These are phyloP conservation scores for Lepidurus couesii DNA, from an alignment of 1,140 invertebrate species.

Conservation along the genomic window DNA sequence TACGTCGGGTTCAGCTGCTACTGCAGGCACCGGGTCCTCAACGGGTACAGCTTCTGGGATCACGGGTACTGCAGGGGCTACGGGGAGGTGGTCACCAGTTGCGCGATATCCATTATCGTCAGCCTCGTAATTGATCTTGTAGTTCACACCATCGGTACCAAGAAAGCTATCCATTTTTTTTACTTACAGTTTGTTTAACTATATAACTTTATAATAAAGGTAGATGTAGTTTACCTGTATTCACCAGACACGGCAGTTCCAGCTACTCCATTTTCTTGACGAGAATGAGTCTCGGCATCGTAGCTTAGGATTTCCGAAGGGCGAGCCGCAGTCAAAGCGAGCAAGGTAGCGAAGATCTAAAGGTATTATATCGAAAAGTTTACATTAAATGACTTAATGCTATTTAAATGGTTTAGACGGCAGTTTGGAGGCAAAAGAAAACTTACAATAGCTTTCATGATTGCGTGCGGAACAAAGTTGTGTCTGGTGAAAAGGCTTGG, in stretches of 20 bases:
- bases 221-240: slow-evolving; percentile 24
- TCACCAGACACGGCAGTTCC: slow-evolving; percentile 23
- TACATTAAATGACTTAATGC: not conserved
- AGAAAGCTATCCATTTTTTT: not conserved
- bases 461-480: not conserved
- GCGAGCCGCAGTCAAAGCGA: slow-evolving; percentile 18
- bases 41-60: slow-evolving; percentile 22
- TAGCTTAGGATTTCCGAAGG: slow-evolving; percentile 27
- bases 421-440: not conserved
- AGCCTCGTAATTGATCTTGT: slow-evolving; percentile 30
- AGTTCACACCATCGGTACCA: slow-evolving; percentile 31
- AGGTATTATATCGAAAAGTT: not conserved
- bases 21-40: slow-evolving; percentile 18
- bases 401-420: not conserved
- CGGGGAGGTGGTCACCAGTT: slow-evolving; percentile 32
- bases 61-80: slow-evolving; percentile 32
- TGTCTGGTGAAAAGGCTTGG: not conserved
- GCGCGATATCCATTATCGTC: slow-evolving; percentile 34
- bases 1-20: not conserved
- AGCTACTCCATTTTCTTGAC: slow-evolving; percentile 11
- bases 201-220: not conserved
- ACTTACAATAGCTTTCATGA: not conserved
- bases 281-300: slow-evolving; percentile 24
- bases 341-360: not conserved
- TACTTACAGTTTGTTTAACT: not conserved